Base-by-base conservation (phyloP, 2,888 invertebrate species). In the Sericinus montela region DNA sequence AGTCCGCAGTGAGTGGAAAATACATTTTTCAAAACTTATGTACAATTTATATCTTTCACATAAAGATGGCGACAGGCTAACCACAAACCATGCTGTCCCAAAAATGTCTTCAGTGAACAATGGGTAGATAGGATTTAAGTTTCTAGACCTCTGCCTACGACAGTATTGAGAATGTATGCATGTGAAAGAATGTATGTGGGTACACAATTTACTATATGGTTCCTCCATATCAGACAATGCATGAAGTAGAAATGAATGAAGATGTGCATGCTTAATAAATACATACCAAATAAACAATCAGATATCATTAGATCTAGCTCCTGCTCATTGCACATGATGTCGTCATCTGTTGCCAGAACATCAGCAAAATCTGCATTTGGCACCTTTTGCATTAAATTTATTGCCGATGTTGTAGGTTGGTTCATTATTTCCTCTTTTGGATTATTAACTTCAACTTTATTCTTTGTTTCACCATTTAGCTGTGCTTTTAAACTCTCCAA, bases 401-500 rank as follows among this genome's bases (percentile, higher is more conserved):
- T 45, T 1, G 60, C 56, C 9, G 60, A 62, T 4, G 58, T 59
- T 3, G 50, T 34, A 0, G 57, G 41, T 3, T 34, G 37, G 16
- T 35, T 23, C 1, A 4, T 19, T 3, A n/a, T 11, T 13, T 54
- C 42, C 14, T 48, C 41, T 15, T 16, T 3, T 1, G 32, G 15
- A 16, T 34, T 35, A 6, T 35, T 30, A 23, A 8, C 3, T 16
- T 39, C 30, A 40, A 15, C 39, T 11, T 32, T 50, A 9, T 1
- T n/a, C 19, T 37, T 48, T 36, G 15, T 25, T 46, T 32, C 37
- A 41, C 42, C 49, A 46, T 53, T 55, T 3, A 63, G 10, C 37
- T 55, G 50, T 3, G 61, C 52, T 53, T 72, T 72, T 44, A 76
- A 54, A 52, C 75, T 76, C 53, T 85, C 80, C 16, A 85, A 57